Percentiles rank a stretch among this genome's conserved stretches.
Conservation (phyloP, 2,888 invertebrate species). For the Lepeophtheirus nordmannii region DNA sequence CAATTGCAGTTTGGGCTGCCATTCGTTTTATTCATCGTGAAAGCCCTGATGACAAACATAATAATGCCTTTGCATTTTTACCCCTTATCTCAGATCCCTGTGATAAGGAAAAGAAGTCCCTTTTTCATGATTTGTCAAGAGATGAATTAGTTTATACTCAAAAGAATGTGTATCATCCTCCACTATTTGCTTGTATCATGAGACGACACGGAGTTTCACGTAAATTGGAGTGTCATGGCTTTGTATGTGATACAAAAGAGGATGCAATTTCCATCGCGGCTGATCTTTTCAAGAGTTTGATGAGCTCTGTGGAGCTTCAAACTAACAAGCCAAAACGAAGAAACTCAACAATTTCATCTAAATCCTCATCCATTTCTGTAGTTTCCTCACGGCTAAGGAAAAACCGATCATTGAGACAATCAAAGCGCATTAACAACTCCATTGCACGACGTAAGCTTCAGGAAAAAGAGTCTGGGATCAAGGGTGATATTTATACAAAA, state of each 20-base stretch:
- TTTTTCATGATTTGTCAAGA: conserved; percentile 28
- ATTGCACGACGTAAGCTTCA: conserved; percentile 40
- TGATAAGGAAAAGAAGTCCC: conserved; percentile 26
- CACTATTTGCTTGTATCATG: conserved; percentile 77
- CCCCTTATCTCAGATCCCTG: conserved; percentile 62
- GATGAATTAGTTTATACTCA: conserved; percentile 41
- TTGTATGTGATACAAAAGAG: conserved; percentile 71
- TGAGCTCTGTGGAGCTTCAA: conserved; percentile 36
- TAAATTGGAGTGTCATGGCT: conserved; percentile 73
- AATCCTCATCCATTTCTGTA: no score
- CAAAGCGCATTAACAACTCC: background rate
- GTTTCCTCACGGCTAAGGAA: no score
- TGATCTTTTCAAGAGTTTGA: conserved; percentile 49
- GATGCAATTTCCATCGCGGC: conserved; percentile 86
- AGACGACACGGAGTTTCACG: conserved; percentile 47
- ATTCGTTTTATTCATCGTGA: conserved; percentile 55
- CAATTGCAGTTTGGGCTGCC: conserved; percentile 84
- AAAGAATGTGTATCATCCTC: conserved; percentile 44
- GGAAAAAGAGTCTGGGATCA: conserved; percentile 34
- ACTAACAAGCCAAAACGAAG: no score
- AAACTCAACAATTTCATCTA: no score
- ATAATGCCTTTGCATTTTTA: conserved; percentile 52
- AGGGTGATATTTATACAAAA: conserved; percentile 58
- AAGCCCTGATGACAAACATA: conserved; percentile 21
- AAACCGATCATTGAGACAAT: no score